Percentiles rank a stretch among this genome's conserved stretches.
phyloP scores from a whole-genome alignment of 2,888 invertebrate species.

The Aphodius sticticus region DNA sequence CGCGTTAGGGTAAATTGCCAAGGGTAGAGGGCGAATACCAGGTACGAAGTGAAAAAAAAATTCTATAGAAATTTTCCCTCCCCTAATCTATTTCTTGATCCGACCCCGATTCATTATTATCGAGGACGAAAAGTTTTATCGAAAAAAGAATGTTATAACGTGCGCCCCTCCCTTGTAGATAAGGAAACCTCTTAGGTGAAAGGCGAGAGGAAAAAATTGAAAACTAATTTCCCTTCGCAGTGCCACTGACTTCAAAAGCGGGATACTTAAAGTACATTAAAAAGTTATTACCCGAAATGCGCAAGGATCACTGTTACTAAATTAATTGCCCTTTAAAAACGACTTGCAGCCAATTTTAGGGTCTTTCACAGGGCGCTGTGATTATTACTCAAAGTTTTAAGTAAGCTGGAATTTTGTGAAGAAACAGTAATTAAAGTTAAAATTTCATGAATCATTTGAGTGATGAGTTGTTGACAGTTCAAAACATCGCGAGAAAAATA shows the following conservation, averaged over 20 bases:
- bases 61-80: constrained; percentile 28
- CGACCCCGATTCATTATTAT: constrained; percentile 32
- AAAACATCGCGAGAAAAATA: no score
- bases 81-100: constrained; percentile 27
- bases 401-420: no score
- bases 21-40: constrained; percentile 6
- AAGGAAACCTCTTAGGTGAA: background rate
- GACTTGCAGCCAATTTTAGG: background rate
- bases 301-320: background rate
- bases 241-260: constrained; percentile 11
- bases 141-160: constrained; percentile 28
- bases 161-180: background rate
- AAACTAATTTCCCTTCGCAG: constrained; percentile 20
- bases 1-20: background rate
- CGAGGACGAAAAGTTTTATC: constrained; percentile 31
- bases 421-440: no score
- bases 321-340: background rate
- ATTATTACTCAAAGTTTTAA: no score
- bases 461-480: no score
- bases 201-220: constrained; percentile 10
- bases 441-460: no score
- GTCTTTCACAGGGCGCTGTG: no score
- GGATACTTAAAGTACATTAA: constrained; percentile 15
- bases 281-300: background rate
- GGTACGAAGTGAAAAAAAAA: constrained; percentile 26